A percentile compares a stretch with the other conserved stretches of the same genome.
These are phyloP conservation scores for Mesodorylaimus sp. DNA, from an alignment of 2,888 invertebrate species.

Conservation along the genomic window DNA sequence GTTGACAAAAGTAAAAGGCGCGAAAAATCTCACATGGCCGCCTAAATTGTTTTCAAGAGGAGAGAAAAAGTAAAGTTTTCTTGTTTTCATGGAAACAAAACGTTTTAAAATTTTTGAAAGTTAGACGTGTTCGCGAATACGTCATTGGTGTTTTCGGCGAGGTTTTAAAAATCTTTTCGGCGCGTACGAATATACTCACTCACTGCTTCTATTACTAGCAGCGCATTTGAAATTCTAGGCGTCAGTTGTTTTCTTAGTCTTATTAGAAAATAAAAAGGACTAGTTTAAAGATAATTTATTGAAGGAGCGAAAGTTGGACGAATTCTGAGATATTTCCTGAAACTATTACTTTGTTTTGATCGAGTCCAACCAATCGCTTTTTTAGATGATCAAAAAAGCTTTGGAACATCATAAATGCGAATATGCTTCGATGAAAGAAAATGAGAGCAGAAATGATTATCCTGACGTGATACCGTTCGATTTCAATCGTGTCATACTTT, in stretches of 20 bases:
- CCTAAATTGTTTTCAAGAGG: too few relatives aligned
- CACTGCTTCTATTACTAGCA: background rate
- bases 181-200: background rate
- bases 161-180: too few relatives aligned
- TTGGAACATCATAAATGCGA: slow-evolving; percentile 20
- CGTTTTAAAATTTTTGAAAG: background rate
- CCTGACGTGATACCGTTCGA: slow-evolving; percentile 29
- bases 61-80: background rate
- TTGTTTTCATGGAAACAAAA: background rate
- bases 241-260: too few relatives aligned
- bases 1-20: too few relatives aligned
- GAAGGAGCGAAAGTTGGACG: too few relatives aligned
- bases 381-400: slow-evolving; percentile 27
- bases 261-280: too few relatives aligned
- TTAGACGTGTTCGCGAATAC: background rate
- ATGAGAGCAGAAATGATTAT: slow-evolving; percentile 22
- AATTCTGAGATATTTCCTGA: too few relatives aligned
- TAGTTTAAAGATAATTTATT: too few relatives aligned
- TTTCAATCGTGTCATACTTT: slow-evolving; percentile 26
- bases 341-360: too few relatives aligned
- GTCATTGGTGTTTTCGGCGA: background rate
- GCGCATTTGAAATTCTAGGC: background rate
- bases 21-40: too few relatives aligned
- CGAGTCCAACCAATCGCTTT: background rate
- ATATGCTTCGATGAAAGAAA: slow-evolving; percentile 21